Base-by-base conservation (phyloP, 2,113 vertebrate genomes). In the Scalopus aquaticus region DNA sequence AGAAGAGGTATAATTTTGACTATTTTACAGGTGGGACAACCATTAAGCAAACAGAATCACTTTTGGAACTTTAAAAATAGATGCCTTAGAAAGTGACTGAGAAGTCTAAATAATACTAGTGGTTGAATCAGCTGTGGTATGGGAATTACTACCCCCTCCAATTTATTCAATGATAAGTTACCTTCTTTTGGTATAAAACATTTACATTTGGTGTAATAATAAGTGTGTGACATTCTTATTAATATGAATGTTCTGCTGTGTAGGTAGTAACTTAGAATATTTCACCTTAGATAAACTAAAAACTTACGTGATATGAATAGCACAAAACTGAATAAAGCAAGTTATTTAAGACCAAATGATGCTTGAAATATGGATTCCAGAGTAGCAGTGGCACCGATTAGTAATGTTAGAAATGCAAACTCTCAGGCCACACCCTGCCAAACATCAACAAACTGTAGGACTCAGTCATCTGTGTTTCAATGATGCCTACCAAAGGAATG, bases 391-490 rank as follows among this genome's bases (percentile, higher is more conserved):
- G 46, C 26, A 69, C 12, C 16, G 7, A 93, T 4, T 58, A 13
- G 49, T 79, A 95, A 93, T 79, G 67, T 85, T 9, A 90, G n/a
- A 84, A 88, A 83, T 54, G 30, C 17, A 77, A 76, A 42, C 44
- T 51, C 69, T 42, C n/a, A 42, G 83, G 49, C 49, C 42, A 46
- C 5, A 39, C n/a, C 28, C 22, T 10, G 4, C 54, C 26, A 77
- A 76, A 64, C 10, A 64, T 2, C 12, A 3, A 69, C 20, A 39
- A 87, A 22, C 49, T 51, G 35, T 19, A 62, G 64, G 37, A 84
- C 16, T 37, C 35, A 79, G n/a, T 42, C 65, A 39, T 22, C n/a
- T 82, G 6, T 62, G 70, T 81, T 79, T 54, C 26, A 87, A 22
- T 35, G 81, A 64, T n/a, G 32, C 4, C 69, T 4, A 32, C 9